phyloP scores from a whole-genome alignment of 2,113 vertebrate genomes.

The Eleginops maclovinus region DNA sequence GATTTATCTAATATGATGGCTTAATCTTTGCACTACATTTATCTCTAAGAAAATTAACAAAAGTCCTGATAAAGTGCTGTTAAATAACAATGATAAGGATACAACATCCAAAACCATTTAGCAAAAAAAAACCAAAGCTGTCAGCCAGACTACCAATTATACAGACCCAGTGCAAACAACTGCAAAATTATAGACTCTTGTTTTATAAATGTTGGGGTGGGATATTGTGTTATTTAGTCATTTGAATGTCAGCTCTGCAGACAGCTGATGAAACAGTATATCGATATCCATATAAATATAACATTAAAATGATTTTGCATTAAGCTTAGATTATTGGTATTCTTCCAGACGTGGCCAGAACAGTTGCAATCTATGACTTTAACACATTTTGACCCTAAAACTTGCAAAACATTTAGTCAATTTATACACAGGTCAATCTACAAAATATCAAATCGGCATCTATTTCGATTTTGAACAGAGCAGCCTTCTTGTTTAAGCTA shows the following conservation, averaged over 20 bases:
- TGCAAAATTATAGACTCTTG: background rate
- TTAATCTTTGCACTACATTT: conserved; percentile 27
- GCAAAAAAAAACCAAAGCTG: conserved; percentile 12
- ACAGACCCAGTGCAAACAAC: background rate
- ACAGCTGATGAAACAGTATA: too few relatives aligned
- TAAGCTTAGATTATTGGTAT: background rate
- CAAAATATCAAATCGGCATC: background rate
- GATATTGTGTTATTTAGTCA: background rate
- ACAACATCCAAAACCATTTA: conserved; percentile 20
- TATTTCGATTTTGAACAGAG: background rate
- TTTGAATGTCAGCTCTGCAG: background rate
- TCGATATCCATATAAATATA: background rate
- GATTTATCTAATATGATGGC: conserved; percentile 63
- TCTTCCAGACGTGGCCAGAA: background rate
- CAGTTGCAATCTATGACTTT: background rate
- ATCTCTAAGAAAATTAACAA: conserved; percentile 23
- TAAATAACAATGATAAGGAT: conserved; percentile 4
- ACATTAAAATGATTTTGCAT: background rate
- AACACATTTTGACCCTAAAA: background rate
- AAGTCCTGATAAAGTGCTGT: background rate
- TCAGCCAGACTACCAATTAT: conserved; percentile 10
- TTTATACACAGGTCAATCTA: background rate
- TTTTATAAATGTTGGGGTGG: background rate
- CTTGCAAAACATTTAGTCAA: background rate
- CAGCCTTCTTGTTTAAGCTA: background rate